A percentile compares a stretch with the other conserved stretches of the same genome.
These are phyloP conservation scores for Melieria picta DNA, from an alignment of 2,888 invertebrate species.

Conservation along the genomic window DNA sequence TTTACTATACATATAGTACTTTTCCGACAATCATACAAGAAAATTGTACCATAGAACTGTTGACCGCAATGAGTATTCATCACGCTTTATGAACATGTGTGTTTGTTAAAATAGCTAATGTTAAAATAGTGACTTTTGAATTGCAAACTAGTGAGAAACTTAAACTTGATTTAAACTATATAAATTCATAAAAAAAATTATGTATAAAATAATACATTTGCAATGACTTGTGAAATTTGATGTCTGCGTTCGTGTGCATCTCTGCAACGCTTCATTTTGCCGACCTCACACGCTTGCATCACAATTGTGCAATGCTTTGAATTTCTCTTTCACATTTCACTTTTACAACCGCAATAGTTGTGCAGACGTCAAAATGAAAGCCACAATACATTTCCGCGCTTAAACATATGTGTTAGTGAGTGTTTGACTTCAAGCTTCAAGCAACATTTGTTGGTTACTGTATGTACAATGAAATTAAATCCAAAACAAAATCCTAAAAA, in stretches of 20 bases:
- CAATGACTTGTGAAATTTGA: not conserved
- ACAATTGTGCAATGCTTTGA: not conserved
- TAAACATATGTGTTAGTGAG: not conserved
- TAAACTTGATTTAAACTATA: slow-evolving; percentile 23
- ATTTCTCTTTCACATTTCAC: too few relatives aligned
- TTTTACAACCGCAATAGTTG: too few relatives aligned
- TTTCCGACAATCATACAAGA: slow-evolving; percentile 6
- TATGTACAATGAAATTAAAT: slow-evolving; percentile 19
- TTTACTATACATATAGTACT: too few relatives aligned
- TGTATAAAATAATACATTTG: too few relatives aligned
- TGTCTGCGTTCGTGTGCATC: not conserved
- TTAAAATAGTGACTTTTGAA: slow-evolving; percentile 30
- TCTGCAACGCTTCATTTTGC: not conserved
- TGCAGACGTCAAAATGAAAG: too few relatives aligned
- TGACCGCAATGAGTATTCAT: slow-evolving; percentile 24
- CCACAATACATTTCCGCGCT: too few relatives aligned
- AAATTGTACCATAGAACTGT: not conserved
- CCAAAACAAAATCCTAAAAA: slow-evolving; percentile 12
- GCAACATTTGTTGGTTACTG: not conserved
- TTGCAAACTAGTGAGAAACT: slow-evolving; percentile 28
- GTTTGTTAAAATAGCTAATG: too few relatives aligned
- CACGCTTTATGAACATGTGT: not conserved
- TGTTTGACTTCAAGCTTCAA: slow-evolving; percentile 5
- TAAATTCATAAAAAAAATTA: not conserved
- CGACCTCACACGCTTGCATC: not conserved